These are phyloP conservation scores for Ptychoptera albimana DNA, from an alignment of 2,888 invertebrate genomes.

Conservation along the genomic window DNA sequence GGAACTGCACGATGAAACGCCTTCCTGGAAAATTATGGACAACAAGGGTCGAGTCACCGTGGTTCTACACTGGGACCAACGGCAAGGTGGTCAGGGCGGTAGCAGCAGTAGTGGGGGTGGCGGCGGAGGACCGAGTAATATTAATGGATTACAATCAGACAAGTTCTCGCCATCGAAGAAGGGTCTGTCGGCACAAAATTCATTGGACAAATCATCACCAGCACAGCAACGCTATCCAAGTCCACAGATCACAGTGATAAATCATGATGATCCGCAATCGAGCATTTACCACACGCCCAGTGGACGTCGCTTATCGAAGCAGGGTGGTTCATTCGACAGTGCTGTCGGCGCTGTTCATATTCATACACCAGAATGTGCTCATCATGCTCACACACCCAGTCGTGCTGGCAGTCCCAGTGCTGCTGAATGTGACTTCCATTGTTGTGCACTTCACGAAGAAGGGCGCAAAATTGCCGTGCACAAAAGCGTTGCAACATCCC, in stretches of 20 bases:
- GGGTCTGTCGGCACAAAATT: constrained; percentile 38
- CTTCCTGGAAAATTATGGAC: constrained; percentile 98
- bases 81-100: constrained; percentile 42
- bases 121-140: constrained; percentile 27
- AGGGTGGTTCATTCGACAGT: constrained; percentile 46
- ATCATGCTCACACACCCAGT: constrained; percentile 51
- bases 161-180: constrained; percentile 33
- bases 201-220: constrained; percentile 44
- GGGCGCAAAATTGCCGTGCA: constrained; percentile 82
- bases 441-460: constrained; percentile 87
- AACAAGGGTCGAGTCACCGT: constrained; percentile 94
- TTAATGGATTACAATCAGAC: constrained; percentile 24
- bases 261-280: constrained; percentile 66
- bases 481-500: constrained; percentile 84
- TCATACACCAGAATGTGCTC: constrained; percentile 68
- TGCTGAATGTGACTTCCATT: constrained; percentile 87
- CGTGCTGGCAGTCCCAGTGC: constrained; percentile 47
- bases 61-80: constrained; percentile 93
- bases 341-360: constrained; percentile 51
- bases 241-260: constrained; percentile 87
- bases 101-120: constrained; percentile 33
- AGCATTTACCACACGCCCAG: constrained; percentile 32
- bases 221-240: constrained; percentile 37
- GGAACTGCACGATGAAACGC: constrained; percentile 91
- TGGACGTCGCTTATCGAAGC: constrained; percentile 37